A percentile compares a stretch with the other conserved stretches of the same genome.
Evolutionary conservation across 30 jellyfish, hydroid and myxozoan species (phyloP).

Genomic region (Cassiopea andromeda): DNA sequence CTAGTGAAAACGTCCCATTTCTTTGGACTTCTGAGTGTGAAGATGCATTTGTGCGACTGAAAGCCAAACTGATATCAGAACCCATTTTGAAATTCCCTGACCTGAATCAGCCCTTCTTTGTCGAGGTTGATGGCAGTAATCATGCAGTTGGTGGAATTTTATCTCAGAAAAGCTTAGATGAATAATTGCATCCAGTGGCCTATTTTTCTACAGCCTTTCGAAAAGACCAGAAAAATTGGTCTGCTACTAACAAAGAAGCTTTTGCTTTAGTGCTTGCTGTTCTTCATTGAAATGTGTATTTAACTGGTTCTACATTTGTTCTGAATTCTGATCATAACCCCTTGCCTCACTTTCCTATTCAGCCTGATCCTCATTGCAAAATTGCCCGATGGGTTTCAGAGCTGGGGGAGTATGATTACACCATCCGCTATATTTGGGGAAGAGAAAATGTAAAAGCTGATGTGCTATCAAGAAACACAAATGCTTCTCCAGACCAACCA

Average conservation of each 20-base stretch:
- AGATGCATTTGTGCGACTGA: no score
- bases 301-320: slow-evolving; percentile 12
- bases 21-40: no score
- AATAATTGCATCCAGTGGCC: not conserved
- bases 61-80: no score
- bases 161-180: no score
- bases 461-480: slow-evolving; percentile 60
- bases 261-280: slow-evolving; percentile 24
- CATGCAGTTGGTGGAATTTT: no score
- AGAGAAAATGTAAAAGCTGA: slow-evolving; percentile 42
- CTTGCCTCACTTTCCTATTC: not conserved
- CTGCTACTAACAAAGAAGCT: slow-evolving; percentile 22
- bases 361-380: slow-evolving; percentile 16
- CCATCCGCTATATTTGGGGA: slow-evolving; percentile 26
- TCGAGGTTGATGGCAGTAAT: no score
- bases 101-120: no score
- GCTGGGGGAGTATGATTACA: slow-evolving; percentile 45
- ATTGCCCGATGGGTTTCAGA: slow-evolving; percentile 32
- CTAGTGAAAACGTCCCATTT: no score
- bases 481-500: slow-evolving; percentile 41
- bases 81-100: no score
- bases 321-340: slow-evolving; percentile 8
- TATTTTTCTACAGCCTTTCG: slow-evolving; percentile 10
- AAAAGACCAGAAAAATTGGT: slow-evolving; percentile 41
- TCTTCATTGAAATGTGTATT: not conserved